Evolutionary conservation across 2,888 invertebrate genomes (phyloP), one percentile per base, ranked within the genome.

Genomic region (Eupeodes latifasciatus): DNA sequence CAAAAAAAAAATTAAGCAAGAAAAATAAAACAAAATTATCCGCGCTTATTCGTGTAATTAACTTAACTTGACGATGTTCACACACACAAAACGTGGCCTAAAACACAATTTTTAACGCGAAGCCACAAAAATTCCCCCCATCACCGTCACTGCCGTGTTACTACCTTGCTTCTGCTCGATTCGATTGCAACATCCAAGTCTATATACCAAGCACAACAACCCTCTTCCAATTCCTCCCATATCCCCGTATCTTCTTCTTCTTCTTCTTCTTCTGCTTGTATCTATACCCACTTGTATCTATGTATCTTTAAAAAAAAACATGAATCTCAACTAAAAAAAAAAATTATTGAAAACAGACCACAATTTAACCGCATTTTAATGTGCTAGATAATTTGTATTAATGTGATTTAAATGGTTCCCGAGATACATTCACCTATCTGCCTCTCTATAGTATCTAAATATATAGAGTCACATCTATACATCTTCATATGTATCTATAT

Each of bases 361-460:
- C 84, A 81, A 72, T 81, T 78, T 81, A 85, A 88, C 88, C 88
- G 81, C 88, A 84, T 81, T 88, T 81, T 88, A 88, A 88, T 88
- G 88, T 81, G 84, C 80, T 85, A 78, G 88, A 88, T 88, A 85
- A 88, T 88, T 88, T 88, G 80, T 88, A 88, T 88, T 88, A 88
- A 85, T 88, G 88, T 69, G 88, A 84, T 85, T 85, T 88, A 88
- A 88, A 88, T 88, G 81, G 81, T 77, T 80, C 75, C 59, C 67
- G 55, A 82, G 78, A 85, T 81, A 81, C 51, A 69, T 64, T 55
- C 62, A 76, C 72, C 72, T 72, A 57, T 59, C 55, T 47, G 4
- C 14, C 34, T 59, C 47, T 10, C 47, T 47, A 10, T 47, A 27
- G 27, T 27, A 27, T 11, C 12, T 12, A 19, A 19, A 19, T 19